These are phyloP conservation scores for Penaeus monodon DNA, from an alignment of 2,888 invertebrate species.

Conservation along the genomic window DNA sequence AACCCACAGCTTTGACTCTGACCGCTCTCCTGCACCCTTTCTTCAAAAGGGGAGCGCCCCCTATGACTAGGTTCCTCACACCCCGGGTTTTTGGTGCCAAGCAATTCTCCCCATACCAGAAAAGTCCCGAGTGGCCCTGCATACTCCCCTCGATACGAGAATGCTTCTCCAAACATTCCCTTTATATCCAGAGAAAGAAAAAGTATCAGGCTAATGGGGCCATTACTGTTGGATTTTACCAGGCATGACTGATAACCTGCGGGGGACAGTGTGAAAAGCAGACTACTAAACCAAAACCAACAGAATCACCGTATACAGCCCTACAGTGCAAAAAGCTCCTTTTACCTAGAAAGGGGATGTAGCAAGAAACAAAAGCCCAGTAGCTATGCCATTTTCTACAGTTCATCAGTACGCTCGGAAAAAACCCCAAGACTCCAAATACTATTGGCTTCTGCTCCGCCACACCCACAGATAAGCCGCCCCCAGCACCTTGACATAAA, in stretches of 20 bases:
- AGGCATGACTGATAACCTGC: slow-evolving; percentile 59
- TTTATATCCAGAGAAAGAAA: slow-evolving; percentile 60
- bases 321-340: slow-evolving; percentile 63
- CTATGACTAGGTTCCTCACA: slow-evolving; percentile 61
- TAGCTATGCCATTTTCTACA: slow-evolving; percentile 61
- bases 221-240: slow-evolving; percentile 63
- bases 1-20: slow-evolving; percentile 61
- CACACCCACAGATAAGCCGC: slow-evolving; percentile 61
- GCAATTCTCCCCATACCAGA: slow-evolving; percentile 64
- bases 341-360: slow-evolving; percentile 54
- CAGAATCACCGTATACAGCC: slow-evolving; percentile 64
- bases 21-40: slow-evolving; percentile 64
- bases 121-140: slow-evolving; percentile 63
- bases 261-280: slow-evolving; percentile 55
- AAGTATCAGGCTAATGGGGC: slow-evolving; percentile 64
- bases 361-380: slow-evolving; percentile 62
- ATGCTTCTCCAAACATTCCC: slow-evolving; percentile 58
- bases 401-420: slow-evolving; percentile 48
- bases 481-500: slow-evolving; percentile 43
- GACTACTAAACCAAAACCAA: slow-evolving; percentile 52
- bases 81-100: slow-evolving; percentile 63
- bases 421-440: slow-evolving; percentile 64
- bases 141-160: slow-evolving; percentile 64
- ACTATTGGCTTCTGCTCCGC: slow-evolving; percentile 64
- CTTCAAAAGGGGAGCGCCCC: slow-evolving; percentile 63